A percentile compares a stretch with the other conserved stretches of the same genome.
phyloP scores from a whole-genome alignment of 2,888 invertebrate species.

The Chymomyza procnemis region DNA sequence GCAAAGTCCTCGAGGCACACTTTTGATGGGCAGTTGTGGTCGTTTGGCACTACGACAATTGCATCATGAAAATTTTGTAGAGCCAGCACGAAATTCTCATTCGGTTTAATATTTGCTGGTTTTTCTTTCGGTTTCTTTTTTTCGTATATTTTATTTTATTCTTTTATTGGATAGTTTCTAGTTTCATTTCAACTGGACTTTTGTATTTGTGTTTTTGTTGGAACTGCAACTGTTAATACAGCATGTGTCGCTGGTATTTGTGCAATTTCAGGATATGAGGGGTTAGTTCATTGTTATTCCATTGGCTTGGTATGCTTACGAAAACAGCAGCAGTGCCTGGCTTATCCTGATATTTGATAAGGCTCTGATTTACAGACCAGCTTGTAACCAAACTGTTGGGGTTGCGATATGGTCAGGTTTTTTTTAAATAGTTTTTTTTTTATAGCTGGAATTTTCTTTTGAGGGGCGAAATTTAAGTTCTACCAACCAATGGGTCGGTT shows the following conservation, averaged over 20 bases:
- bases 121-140: not conserved
- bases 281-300: conserved; percentile 51
- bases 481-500: no score
- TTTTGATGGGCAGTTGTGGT: conserved; percentile 49
- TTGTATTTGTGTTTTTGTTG: not conserved
- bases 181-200: not conserved
- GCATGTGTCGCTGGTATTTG: conserved; percentile 54
- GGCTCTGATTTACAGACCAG: no score
- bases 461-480: no score
- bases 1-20: conserved; percentile 50
- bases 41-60: conserved; percentile 35
- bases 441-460: no score
- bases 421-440: no score
- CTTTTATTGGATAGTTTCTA: not conserved
- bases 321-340: not conserved
- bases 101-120: conserved; percentile 17
- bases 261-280: conserved; percentile 61
- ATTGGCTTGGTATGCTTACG: not conserved
- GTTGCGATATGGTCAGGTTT: no score
- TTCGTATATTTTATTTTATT: no score
- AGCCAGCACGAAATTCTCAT: conserved; percentile 59
- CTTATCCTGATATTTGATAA: not conserved
- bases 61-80: conserved; percentile 33
- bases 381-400: no score
- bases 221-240: conserved; percentile 41